Evolutionary conservation across 2,888 invertebrate species (phyloP), one percentile per base, ranked within the genome.

Genomic region (Morpho achilles): DNA sequence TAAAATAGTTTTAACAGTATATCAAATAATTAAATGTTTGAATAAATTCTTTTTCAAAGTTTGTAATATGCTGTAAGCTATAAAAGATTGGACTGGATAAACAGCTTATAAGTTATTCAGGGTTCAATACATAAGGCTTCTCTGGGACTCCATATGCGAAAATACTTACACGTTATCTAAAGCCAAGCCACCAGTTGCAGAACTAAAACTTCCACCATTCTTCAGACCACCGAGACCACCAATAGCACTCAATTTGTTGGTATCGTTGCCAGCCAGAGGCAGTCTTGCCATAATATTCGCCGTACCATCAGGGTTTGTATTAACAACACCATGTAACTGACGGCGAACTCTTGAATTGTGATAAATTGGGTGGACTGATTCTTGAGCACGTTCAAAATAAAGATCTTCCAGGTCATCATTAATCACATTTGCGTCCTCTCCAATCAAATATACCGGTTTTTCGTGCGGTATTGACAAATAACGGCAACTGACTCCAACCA

Each of bases 101-200:
- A 32, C 5, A 32, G 32, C 32, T 5, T 32, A 32, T 32, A 32
- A 2, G 2, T 32, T 32, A 5, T 32, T 32, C 32, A 5, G 32
- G 5, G 32, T 32, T 5, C 32, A 32, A 32, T 32, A 32, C 5
- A 32, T 32, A 32, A 32, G 32, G 5, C 32, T 5, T 3, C 0
- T 32, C 32, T 32, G 32, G 32, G 3, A 3, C 32, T 32, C 32
- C 32, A 5, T 32, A 32, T 56, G 41, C 16, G 41, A 54, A 47
- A 55, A 51, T 42, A 73, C 77, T 75, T 53, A 78, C 79, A 63
- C 59, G 55, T 74, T 74, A n/a, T 76, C 74, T 10, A 71, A 56
- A 39, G 71, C 69, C 48, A 76, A 47, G 9, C 74, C 76, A 23
- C 64, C 78, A 2, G 70, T 69, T 6, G 66, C 74, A 1, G 72